Evolutionary conservation across 2,888 invertebrate genomes (phyloP), one percentile per base, ranked within the genome.

Genomic region (Acleris sparsana): DNA sequence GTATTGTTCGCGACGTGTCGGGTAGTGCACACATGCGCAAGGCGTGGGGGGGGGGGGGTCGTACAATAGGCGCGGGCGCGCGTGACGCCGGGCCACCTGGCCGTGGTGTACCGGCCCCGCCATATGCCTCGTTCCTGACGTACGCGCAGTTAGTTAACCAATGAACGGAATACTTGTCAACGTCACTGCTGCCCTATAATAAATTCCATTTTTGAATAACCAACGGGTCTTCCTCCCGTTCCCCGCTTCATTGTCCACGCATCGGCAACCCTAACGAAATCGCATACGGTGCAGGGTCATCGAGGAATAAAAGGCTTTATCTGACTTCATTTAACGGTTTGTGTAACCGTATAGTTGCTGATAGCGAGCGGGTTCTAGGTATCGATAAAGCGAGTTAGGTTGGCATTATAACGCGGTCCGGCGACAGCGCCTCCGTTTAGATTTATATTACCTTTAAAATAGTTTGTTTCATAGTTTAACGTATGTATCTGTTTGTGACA

Each of bases 41-140:
- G 25, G 25, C 25, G 25, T 7, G 77, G 75, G 69, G 70, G 52
- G 68, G 62, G 56, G 52, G 71, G 63, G 68, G 58, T 70, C 52
- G 77, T 74, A 91, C 90, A 92, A 92, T 90, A 84, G 89, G 92
- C 88, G 90, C 91, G 89, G 79, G 88, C 85, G 90, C 88, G 89
- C 92, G 90, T 92, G 90, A 92, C 92, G 92, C 60, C 53, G 39
- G 78, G 80, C 78, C 92, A 92, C 90, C 92, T 92, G 92, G 92
- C 81, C 79, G 85, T 80, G 84, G 81, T 80, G 79, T 89, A 91
- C 91, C 85, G 91, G 89, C 86, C 84, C 78, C 77, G 84, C 90
- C 92, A 91, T 92, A 92, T 92, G 92, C 87, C 85, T 79, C 75
- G 69, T 72, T 74, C 73, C 69, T 72, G 73, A 69, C 71, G 73